These are phyloP conservation scores for Pao palembangensis DNA, from an alignment of 2,113 vertebrate genomes.

Conservation along the genomic window DNA sequence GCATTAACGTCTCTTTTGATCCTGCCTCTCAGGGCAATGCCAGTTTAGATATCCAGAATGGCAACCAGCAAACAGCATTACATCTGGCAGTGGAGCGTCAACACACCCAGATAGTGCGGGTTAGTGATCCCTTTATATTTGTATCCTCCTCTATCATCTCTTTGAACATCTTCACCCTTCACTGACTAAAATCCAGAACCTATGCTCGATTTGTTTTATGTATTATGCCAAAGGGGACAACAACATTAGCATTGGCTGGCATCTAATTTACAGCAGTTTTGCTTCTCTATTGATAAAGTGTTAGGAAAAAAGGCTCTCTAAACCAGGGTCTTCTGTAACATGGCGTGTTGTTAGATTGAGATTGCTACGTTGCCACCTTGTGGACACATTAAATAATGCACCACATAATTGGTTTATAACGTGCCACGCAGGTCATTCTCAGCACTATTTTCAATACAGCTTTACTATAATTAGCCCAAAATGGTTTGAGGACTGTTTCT, in stretches of 20 bases:
- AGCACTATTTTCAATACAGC: constrained; percentile 15
- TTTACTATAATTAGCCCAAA: constrained; percentile 39
- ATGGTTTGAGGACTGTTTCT: constrained; percentile 21
- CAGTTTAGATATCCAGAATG: constrained; percentile 97
- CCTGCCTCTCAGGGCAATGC: constrained; percentile 83
- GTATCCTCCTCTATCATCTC: background rate
- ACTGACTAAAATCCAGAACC: constrained; percentile 12
- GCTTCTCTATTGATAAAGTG: constrained; percentile 46
- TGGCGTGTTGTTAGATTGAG: constrained; percentile 41
- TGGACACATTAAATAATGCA: constrained; percentile 63
- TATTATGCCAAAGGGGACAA: constrained; percentile 22
- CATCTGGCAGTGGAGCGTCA: constrained; percentile 97
- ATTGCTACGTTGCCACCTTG: constrained; percentile 73
- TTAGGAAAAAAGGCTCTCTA: constrained; percentile 42
- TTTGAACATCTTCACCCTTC: background rate
- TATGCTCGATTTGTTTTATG: constrained; percentile 10
- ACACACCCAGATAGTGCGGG: constrained; percentile 97
- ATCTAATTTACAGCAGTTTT: constrained; percentile 51
- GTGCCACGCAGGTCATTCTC: constrained; percentile 13
- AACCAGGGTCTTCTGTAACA: constrained; percentile 24
- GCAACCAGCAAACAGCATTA: constrained; percentile 96
- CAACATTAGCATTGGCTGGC: constrained; percentile 15
- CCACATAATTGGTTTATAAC: constrained; percentile 29
- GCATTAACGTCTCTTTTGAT: constrained; percentile 6
- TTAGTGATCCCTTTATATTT: constrained; percentile 59